A percentile compares a stretch with the other conserved stretches of the same genome.
phyloP scores from a whole-genome alignment of 2,888 invertebrate species.

The Clunio marinus region DNA sequence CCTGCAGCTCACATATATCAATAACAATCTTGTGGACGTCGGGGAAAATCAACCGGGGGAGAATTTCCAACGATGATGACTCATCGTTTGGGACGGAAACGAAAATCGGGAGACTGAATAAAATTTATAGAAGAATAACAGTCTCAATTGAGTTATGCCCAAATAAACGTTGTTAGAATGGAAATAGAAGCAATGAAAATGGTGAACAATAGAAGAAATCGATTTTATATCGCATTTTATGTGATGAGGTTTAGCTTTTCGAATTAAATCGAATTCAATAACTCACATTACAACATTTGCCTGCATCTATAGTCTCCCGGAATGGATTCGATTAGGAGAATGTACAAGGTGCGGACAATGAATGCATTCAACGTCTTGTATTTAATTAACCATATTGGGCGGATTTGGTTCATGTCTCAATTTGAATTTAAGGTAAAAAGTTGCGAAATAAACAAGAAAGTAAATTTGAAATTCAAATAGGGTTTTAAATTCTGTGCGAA shows the following conservation, averaged over 20 bases:
- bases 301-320: background rate
- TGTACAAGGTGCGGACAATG: no score
- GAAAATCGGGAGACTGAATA: background rate
- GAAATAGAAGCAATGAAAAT: background rate
- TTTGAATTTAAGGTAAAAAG: no score
- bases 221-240: slow-evolving; percentile 31
- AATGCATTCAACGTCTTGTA: no score
- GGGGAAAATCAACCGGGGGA: background rate
- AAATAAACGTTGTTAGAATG: slow-evolving; percentile 31
- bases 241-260: slow-evolving; percentile 21
- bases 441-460: no score
- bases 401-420: no score
- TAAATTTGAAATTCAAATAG: background rate
- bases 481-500: no score
- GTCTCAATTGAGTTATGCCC: slow-evolving; percentile 29
- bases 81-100: slow-evolving; percentile 8
- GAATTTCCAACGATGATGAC: background rate
- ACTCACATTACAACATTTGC: background rate
- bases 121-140: slow-evolving; percentile 28
- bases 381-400: no score
- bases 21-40: slow-evolving; percentile 26
- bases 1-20: slow-evolving; percentile 1
- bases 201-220: slow-evolving; percentile 19
- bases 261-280: slow-evolving; percentile 10
- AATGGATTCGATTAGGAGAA: no score